Percentiles rank a stretch among this genome's conserved stretches.
Conservation (phyloP, 2,888 invertebrate genomes). For the Saturnia japonica region DNA sequence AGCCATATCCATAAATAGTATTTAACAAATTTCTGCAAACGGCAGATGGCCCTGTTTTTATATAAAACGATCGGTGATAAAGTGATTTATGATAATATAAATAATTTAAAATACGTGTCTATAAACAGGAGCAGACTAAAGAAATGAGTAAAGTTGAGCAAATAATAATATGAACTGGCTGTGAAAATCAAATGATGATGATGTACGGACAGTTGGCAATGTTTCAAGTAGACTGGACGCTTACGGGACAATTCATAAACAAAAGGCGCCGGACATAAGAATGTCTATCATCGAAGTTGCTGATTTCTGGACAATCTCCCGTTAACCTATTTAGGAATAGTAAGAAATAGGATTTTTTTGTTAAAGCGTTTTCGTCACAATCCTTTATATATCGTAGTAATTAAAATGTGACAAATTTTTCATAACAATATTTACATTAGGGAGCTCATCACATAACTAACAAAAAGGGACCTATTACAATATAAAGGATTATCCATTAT, state of each 20-base stretch:
- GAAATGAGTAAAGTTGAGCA: constrained; percentile 15
- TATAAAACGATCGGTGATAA: constrained; percentile 27
- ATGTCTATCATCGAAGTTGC: constrained; percentile 19
- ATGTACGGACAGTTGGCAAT: constrained; percentile 35
- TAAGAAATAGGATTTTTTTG: background rate
- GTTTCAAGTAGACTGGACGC: constrained; percentile 30
- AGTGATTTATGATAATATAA: constrained; percentile 32
- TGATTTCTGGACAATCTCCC: background rate
- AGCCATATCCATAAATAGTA: background rate
- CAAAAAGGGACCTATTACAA: no score
- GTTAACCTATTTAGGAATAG: constrained; percentile 10
- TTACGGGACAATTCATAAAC: constrained; percentile 21
- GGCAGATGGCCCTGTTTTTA: constrained; percentile 24
- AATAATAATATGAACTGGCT: constrained; percentile 17
- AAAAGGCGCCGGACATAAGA: constrained; percentile 20
- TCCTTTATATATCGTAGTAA: background rate
- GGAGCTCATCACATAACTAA: no score
- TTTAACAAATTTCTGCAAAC: background rate
- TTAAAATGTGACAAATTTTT: background rate
- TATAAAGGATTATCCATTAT: no score
- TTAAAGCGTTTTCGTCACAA: no score
- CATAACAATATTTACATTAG: background rate
- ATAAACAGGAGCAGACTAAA: constrained; percentile 18
- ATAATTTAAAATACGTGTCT: constrained; percentile 34
- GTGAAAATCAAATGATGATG: constrained; percentile 20